Conservation (phyloP, 2,888 invertebrate genomes). For the Therioaphis trifolii region DNA sequence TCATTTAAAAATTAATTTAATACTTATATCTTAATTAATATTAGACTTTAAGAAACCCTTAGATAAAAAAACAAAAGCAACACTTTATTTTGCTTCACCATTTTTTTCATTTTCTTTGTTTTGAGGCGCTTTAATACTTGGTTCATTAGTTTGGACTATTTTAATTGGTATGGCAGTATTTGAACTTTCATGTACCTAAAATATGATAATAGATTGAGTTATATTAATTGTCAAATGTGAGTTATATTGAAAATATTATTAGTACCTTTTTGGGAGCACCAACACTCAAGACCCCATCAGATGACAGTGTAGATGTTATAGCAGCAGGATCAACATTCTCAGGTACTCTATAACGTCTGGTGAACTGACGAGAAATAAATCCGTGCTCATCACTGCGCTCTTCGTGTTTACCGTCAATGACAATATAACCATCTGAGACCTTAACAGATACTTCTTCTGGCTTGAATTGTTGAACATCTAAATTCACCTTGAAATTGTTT, state of each 20-base stretch:
- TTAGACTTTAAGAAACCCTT: too few relatives aligned
- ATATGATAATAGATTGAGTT: too few relatives aligned
- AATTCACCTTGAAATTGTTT: too few relatives aligned
- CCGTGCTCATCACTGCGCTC: slow-evolving; percentile 70
- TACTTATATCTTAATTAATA: too few relatives aligned
- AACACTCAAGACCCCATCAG: slow-evolving; percentile 69
- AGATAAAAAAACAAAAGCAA: too few relatives aligned
- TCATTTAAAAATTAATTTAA: too few relatives aligned
- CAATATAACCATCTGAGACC: slow-evolving; percentile 68
- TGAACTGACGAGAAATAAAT: slow-evolving; percentile 69
- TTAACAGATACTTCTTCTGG: slow-evolving; percentile 70
- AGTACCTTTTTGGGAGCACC: slow-evolving; percentile 63
- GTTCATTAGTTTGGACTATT: too few relatives aligned
- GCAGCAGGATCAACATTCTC: slow-evolving; percentile 68
- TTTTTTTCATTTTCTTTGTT: slow-evolving; percentile 39
- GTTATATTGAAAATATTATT: background rate
- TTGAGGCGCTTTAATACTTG: slow-evolving; percentile 65
- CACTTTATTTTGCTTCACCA: too few relatives aligned
- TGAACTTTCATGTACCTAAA: slow-evolving; percentile 28
- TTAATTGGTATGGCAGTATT: slow-evolving; percentile 59
- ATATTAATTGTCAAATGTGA: background rate
- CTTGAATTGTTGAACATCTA: too few relatives aligned
- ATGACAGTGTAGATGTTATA: slow-evolving; percentile 68
- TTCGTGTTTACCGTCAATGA: slow-evolving; percentile 70
- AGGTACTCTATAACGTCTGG: slow-evolving; percentile 69